A percentile compares a stretch with the other conserved stretches of the same genome.
Evolutionary conservation across 2,113 vertebrate genomes (phyloP).

Genomic region (Cyphomyrus discorhynchus): DNA sequence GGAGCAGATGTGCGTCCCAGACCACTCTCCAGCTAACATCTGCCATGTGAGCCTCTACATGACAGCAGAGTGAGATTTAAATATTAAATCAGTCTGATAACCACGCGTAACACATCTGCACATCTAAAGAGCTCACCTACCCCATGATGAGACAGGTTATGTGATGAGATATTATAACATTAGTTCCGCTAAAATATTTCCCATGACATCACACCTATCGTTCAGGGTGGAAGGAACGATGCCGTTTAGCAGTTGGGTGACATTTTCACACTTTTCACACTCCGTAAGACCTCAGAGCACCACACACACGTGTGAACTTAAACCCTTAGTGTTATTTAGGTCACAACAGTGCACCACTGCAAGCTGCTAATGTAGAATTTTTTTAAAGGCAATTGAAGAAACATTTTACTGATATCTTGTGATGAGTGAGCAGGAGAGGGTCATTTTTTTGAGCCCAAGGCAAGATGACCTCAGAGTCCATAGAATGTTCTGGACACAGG

Average conservation of each 20-base stretch:
- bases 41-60: background rate
- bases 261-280: background rate
- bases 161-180: background rate
- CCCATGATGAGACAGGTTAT: background rate
- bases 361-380: background rate
- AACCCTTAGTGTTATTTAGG: background rate
- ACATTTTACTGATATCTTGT: background rate
- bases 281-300: background rate
- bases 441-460: background rate
- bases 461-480: background rate
- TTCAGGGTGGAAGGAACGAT: background rate
- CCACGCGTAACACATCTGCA: background rate
- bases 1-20: background rate
- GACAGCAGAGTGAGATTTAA: background rate
- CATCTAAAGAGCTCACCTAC: background rate
- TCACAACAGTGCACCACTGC: background rate
- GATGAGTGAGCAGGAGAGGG: background rate
- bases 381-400: background rate
- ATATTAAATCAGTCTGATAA: background rate
- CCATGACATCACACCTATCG: background rate
- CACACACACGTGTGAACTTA: background rate
- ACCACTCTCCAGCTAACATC: background rate
- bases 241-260: background rate
- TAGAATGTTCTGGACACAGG: background rate
- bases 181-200: background rate